Evolutionary conservation across 2,888 invertebrate genomes (phyloP).

Genomic region (Andrena praecox): DNA sequence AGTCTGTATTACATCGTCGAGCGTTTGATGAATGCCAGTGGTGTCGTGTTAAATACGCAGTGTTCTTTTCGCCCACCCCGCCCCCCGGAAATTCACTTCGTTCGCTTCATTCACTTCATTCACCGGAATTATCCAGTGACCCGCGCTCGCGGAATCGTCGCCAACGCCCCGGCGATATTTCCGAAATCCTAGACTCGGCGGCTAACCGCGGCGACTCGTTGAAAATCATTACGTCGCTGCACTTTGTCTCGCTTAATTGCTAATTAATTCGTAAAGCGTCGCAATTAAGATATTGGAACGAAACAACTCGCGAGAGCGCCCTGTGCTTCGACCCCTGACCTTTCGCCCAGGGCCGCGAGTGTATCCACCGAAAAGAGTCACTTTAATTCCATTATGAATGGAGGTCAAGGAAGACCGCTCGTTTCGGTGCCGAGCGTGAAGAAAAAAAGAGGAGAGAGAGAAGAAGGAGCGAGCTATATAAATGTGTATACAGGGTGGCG

Average conservation of each 20-base stretch:
- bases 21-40: background rate
- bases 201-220: background rate
- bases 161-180: background rate
- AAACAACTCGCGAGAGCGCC: background rate
- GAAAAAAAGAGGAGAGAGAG: constrained; percentile 13
- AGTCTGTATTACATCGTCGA: no score
- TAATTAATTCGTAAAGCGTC: constrained; percentile 29
- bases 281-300: constrained; percentile 39
- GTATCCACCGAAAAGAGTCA: constrained; percentile 30
- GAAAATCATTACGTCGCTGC: constrained; percentile 4
- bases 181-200: background rate
- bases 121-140: background rate
- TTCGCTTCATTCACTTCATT: background rate
- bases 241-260: constrained; percentile 1
- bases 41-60: background rate
- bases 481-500: background rate
- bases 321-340: constrained; percentile 32
- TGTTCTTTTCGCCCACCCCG: background rate
- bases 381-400: constrained; percentile 54
- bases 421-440: constrained; percentile 33
- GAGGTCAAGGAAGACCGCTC: constrained; percentile 57
- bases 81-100: background rate
- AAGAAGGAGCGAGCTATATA: background rate
- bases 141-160: background rate
- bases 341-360: constrained; percentile 15